A percentile compares a stretch with the other conserved stretches of the same genome.
These are phyloP conservation scores for Steinernema scapterisci DNA, from an alignment of 2,888 invertebrate genomes.

Conservation along the genomic window DNA sequence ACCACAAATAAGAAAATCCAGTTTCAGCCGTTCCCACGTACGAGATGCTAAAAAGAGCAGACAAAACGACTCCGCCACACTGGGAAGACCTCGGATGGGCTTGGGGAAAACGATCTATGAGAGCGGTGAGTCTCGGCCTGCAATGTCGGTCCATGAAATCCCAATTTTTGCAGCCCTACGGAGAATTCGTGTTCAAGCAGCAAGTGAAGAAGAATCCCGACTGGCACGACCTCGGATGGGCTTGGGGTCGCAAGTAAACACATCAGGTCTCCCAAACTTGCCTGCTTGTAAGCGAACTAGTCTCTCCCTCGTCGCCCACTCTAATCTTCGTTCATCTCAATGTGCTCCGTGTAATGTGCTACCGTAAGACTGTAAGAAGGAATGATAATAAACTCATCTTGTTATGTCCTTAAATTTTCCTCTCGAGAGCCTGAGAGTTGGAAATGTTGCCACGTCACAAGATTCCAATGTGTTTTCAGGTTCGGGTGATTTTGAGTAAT, in stretches of 20 bases:
- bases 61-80: conserved; percentile 34
- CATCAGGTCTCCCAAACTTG: not conserved
- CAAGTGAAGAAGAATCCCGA: conserved; percentile 58
- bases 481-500: not conserved
- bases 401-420: too few relatives aligned
- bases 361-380: too few relatives aligned
- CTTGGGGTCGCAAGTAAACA: conserved; percentile 48
- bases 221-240: conserved; percentile 58
- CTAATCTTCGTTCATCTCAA: not conserved
- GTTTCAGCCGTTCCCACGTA: conserved; percentile 18
- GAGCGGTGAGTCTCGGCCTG: conserved; percentile 27
- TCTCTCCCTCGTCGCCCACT: not conserved
- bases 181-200: conserved; percentile 36
- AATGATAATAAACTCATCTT: not conserved
- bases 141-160: not conserved
- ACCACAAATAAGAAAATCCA: too few relatives aligned
- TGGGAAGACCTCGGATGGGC: conserved; percentile 59
- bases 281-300: not conserved
- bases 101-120: conserved; percentile 44
- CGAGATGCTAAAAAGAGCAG: conserved; percentile 8
- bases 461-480: not conserved
- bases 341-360: not conserved
- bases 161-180: not conserved
- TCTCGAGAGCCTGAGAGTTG: too few relatives aligned
- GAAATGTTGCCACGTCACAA: too few relatives aligned